These are phyloP conservation scores for Malurus melanocephalus DNA, from an alignment of 2,113 vertebrate genomes.

Conservation along the genomic window DNA sequence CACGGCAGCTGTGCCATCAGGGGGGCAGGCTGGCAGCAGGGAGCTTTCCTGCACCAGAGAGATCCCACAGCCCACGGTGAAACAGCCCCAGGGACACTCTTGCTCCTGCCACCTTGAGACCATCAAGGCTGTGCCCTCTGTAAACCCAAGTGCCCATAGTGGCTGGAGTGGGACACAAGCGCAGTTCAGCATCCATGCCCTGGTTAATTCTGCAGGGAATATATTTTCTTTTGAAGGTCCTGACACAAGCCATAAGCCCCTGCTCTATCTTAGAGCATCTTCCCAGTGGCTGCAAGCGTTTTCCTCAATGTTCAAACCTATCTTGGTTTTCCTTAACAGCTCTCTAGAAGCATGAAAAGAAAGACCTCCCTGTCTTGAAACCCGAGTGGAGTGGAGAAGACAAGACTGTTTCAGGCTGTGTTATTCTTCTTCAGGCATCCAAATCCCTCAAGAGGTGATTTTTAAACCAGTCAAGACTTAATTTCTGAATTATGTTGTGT, in stretches of 20 bases:
- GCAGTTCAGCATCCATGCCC: neutral
- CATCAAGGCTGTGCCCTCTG: neutral
- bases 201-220: neutral
- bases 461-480: neutral
- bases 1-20: neutral
- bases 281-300: neutral
- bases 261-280: neutral
- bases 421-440: neutral
- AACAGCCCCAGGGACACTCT: neutral
- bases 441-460: neutral
- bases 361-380: neutral
- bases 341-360: neutral
- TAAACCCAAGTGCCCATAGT: neutral
- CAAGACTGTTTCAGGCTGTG: neutral
- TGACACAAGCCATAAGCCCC: neutral
- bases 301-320: neutral
- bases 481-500: conserved; percentile 17
- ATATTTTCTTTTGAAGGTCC: neutral
- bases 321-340: neutral
- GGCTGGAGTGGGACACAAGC: neutral
- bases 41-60: neutral
- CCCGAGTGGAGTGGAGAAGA: neutral
- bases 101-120: neutral
- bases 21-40: neutral
- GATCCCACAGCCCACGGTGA: neutral